Base-by-base conservation (phyloP, 1,140 invertebrate genomes). In the Sarcophaga bullata region DNA sequence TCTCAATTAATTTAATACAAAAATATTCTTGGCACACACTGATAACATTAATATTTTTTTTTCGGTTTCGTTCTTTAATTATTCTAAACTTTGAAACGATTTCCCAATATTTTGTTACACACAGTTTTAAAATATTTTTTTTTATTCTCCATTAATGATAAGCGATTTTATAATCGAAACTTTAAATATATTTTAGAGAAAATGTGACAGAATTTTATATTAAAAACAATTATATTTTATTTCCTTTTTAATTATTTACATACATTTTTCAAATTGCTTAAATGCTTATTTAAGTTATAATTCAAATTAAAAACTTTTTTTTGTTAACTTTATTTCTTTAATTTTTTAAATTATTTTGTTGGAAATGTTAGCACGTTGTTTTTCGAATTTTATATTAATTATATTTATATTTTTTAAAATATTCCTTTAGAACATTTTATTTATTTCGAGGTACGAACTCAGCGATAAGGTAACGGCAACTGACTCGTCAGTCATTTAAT, bases 391-490 rank as follows among this genome's bases (percentile, higher is more conserved):
- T 37, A 37, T 19, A 68, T 68, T 68, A 68, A 25, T 68, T 37
- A 2, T 4, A 37, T 37, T 68, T 19, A 68, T 52, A 3, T 68
- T 68, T 19, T 62, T 62, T 3, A 62, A 58, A 58, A 6, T 37
- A 37, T 58, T 58, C 54, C 6, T 8, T 68, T 68, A 68, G 62
- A 68, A 68, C 62, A 68, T 68, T 68, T 68, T 68, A n/a, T 17
- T 19, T 25, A 68, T 68, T 68, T 68, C 17, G 48, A 78, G 75
- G 49, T 78, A 50, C 75, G 49, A 78, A 19, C 75, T 78, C 75
- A 25, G 48, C 49, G 75, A 52, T 50, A 78, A 52, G 48, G 75
- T 78, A 78, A 78, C 75, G 75, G 75, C 49, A 78, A 78, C 75
- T 78, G 75, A 78, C 62, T 50, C 0, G 25, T 17, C 17, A 78